Percentiles rank a stretch among this genome's conserved stretches.
Conservation (phyloP, 2,888 invertebrate species). For the Torymus aiolomorphi region DNA sequence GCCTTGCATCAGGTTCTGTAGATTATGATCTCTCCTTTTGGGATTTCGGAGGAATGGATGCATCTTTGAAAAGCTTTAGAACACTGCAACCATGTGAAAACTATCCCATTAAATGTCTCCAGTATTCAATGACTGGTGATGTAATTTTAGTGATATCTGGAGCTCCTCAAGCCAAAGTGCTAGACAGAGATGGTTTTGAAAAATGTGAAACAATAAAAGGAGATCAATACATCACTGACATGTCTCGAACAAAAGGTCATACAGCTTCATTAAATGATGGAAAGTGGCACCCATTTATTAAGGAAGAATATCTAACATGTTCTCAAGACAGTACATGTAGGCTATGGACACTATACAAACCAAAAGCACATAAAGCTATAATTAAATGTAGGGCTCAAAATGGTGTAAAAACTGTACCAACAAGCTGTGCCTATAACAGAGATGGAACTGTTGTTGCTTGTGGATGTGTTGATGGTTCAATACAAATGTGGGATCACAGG, state of each 20-base stretch:
- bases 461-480: constrained; percentile 95
- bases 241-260: constrained; percentile 95
- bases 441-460: constrained; percentile 93
- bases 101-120: constrained; percentile 92
- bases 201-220: constrained; percentile 96
- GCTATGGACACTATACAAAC: constrained; percentile 90
- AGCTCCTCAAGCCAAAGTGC: constrained; percentile 92
- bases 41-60: constrained; percentile 99
- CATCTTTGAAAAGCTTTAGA: constrained; percentile 92
- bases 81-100: constrained; percentile 96
- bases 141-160: constrained; percentile 94
- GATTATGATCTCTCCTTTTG: constrained; percentile 98
- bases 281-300: constrained; percentile 94
- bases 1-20: constrained; percentile 92
- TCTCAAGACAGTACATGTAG: constrained; percentile 95
- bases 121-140: constrained; percentile 97
- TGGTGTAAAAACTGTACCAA: constrained; percentile 91
- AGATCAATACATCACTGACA: constrained; percentile 96
- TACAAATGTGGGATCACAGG: constrained; percentile 98
- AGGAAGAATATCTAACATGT: constrained; percentile 95
- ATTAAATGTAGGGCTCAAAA: constrained; percentile 92
- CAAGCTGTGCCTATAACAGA: constrained; percentile 87
- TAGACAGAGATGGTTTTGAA: constrained; percentile 96
- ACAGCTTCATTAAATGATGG: constrained; percentile 91
- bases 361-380: constrained; percentile 86